These are phyloP conservation scores for Holcopasites calliopsidis DNA, from an alignment of 1,140 invertebrate species.

Conservation along the genomic window DNA sequence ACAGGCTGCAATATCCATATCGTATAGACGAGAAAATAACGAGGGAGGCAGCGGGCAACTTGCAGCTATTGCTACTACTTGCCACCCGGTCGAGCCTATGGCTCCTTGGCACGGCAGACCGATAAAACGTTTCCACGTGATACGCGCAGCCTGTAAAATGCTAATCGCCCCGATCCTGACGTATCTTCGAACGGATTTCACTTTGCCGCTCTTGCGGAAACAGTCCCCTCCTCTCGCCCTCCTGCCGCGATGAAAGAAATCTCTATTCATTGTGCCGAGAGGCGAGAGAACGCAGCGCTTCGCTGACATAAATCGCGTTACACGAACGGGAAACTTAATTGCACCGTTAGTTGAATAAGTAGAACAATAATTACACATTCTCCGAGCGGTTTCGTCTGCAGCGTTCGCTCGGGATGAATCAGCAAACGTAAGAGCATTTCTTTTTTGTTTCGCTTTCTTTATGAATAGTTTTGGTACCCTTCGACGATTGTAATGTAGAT, in stretches of 20 bases:
- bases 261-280: constrained; percentile 16
- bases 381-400: background rate
- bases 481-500: background rate
- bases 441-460: background rate
- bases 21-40: constrained; percentile 65
- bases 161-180: constrained; percentile 71
- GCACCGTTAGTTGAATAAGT: constrained; percentile 18
- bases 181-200: constrained; percentile 72
- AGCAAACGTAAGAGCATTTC: too few species aligned
- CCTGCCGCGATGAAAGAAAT: constrained; percentile 11
- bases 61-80: constrained; percentile 47
- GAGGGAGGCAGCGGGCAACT: constrained; percentile 59
- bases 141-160: constrained; percentile 73
- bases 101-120: constrained; percentile 77
- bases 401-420: background rate
- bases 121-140: constrained; percentile 76
- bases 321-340: constrained; percentile 35
- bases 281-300: background rate
- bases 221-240: constrained; percentile 49
- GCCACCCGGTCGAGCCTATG: constrained; percentile 65
- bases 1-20: constrained; percentile 59
- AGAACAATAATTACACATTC: background rate
- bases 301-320: constrained; percentile 18
- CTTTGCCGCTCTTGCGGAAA: constrained; percentile 66
- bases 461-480: background rate